Percentiles rank a stretch among this genome's conserved stretches.
Evolutionary conservation across 2,113 vertebrate species (phyloP).

Genomic region (Heterochromis multidens): DNA sequence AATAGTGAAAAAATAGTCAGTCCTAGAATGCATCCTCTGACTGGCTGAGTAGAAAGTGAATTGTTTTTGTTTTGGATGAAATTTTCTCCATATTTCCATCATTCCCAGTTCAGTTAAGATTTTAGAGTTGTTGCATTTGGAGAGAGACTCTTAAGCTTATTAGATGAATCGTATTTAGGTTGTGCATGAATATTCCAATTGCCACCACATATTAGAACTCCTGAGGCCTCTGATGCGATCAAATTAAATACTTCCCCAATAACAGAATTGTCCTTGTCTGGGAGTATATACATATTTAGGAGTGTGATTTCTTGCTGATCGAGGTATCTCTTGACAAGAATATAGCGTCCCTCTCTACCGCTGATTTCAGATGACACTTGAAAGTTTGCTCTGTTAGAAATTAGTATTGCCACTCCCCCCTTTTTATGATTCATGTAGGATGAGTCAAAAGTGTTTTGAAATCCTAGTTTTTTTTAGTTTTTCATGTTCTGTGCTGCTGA

Average conservation of each 20-base stretch:
- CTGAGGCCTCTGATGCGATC: background rate
- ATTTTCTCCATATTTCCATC: background rate
- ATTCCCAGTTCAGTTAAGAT: background rate
- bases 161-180: background rate
- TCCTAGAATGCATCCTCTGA: no score
- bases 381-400: background rate
- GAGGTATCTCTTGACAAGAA: no score
- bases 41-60: no score
- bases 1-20: background rate
- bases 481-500: no score
- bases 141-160: fast-evolving
- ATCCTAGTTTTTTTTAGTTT: no score
- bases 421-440: no score
- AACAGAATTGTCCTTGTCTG: fast-evolving
- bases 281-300: no score
- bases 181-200: background rate
- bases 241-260: background rate
- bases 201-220: background rate
- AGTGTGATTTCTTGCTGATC: background rate
- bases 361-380: background rate
- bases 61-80: no score
- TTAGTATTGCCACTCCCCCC: background rate
- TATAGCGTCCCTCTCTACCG: no score
- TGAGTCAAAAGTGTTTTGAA: no score
- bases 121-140: background rate